Base-by-base conservation (phyloP, 1,140 invertebrate species). In the Caenorhabditis briggsae region DNA sequence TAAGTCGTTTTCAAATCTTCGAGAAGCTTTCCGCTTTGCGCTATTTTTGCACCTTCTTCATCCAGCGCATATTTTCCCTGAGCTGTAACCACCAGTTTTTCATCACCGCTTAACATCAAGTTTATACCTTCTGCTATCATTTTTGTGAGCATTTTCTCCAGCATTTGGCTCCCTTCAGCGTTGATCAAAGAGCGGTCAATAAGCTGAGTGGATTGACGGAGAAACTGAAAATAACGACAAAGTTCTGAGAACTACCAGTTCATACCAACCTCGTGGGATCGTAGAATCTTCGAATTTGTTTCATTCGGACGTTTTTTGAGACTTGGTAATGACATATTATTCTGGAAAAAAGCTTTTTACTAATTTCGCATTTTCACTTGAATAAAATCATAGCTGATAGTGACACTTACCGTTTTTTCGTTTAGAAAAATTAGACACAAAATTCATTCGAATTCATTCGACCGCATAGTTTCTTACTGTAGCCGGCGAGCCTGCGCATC, bases 21-120 rank as follows among this genome's bases (percentile, higher is more conserved):
- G 14, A 50, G 12, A 18, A 78, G 20, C 14, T 53, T 78, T 11
- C 70, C 70, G 23, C 70, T 78, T 78, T 78, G 50, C 5, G 70
- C 46, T 3, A 78, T 9, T 53, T 50, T 46, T 2, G 70, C 70
- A 11, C 70, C 12, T 53, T 53, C 53, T 20, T 78, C 70, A 12
- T 78, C 70, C n/a, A 78, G 50, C 6, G 70, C 43, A 23, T 78
- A 78, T 48, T 50, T 78, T 53, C 70, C 70, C 23, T 78, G 18
- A 5, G n/a, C 64, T 70, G 41, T 46, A 64, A 46, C 33, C 16
- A 33, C 8, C 8, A 25, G 12, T 33, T 25, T 25, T n/a, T 58
- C 6, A 58, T 12, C 1, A n/a, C 7, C 56, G 18, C 5, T 58
- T 14, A 16, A 58, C 16, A 16, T 58, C n/a, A 7, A 18, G 16